Base-by-base conservation (phyloP, 1,140 invertebrate genomes). In the Panagrolaimus sp. region DNA sequence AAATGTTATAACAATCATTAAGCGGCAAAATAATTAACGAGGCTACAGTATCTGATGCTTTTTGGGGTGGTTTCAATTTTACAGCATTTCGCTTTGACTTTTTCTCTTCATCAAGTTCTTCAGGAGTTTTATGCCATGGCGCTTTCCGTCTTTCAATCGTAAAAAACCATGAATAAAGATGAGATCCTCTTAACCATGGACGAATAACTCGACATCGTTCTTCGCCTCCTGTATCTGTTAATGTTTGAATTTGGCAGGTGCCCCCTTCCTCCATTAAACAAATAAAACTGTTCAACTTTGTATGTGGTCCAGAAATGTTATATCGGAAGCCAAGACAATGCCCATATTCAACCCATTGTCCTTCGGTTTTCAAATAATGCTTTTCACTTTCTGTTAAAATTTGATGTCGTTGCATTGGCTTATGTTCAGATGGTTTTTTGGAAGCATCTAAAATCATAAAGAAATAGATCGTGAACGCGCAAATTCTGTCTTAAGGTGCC, bases 261-360 rank as follows among this genome's bases (percentile, higher is more conserved):
- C 75, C 75, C 17, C 65, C 73, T 63, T 71, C 46, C 43, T 77
- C 75, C 68, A 77, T 68, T 21, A 77, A 64, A 58, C 75, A 77
- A 38, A 77, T 47, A 48, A 77, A 77, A 10, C 43, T 65, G n/a
- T 70, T 77, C 7, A 77, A 43, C 45, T 45, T 43, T 26, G 78
- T 71, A 17, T 67, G 62, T 7, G 52, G 38, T 15, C 78, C 77
- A 17, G 69, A 45, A 17, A 72, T 58, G 43, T 77, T 77, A 55
- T 77, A 77, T 24, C 74, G 63, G 44, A 79, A 77, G 21, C 52
- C 68, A 7, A 68, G 26, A 52, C 75, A 77, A 24, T 71, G 26
- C 6, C 55, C 63, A 7, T 76, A 71, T 24, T 75, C 58, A 24
- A 76, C 24, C 65, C 26, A 75, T 52, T 70, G 43, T 12, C 66